Percentiles rank a stretch among this genome's conserved stretches.
phyloP scores from a whole-genome alignment of 2,888 invertebrate genomes.

The Biston betularia region DNA sequence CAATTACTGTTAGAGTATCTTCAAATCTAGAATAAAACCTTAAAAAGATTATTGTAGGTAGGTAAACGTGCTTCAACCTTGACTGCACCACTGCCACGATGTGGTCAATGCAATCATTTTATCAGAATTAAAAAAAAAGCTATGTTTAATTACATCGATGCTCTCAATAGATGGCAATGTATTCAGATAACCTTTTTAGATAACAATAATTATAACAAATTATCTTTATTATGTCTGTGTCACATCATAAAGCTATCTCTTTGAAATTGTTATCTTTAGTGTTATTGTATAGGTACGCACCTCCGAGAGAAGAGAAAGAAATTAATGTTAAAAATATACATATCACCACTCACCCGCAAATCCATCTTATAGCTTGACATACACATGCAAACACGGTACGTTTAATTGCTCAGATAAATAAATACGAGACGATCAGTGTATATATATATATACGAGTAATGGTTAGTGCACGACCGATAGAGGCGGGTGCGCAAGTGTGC shows the following conservation, averaged over 20 bases:
- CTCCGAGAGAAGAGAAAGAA: conserved; percentile 13
- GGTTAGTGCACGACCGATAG: conserved; percentile 39
- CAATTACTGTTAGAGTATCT: too few relatives aligned
- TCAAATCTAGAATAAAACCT: too few relatives aligned
- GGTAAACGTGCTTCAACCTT: too few relatives aligned
- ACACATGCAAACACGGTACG: conserved; percentile 57
- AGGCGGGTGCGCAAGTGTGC: conserved; percentile 52
- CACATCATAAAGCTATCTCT: conserved; percentile 10
- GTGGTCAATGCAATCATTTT: too few relatives aligned
- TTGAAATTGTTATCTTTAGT: background rate
- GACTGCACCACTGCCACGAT: too few relatives aligned
- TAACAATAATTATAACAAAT: background rate
- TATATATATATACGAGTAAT: conserved; percentile 27
- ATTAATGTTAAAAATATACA: conserved; percentile 26
- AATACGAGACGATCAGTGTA: conserved; percentile 41
- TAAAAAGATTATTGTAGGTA: background rate
- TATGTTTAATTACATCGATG: background rate
- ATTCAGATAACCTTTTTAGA: conserved; percentile 22
- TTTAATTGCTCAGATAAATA: conserved; percentile 40
- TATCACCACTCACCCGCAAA: conserved; percentile 65
- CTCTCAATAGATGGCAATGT: conserved; percentile 1
- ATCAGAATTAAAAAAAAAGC: too few relatives aligned
- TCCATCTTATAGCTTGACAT: conserved; percentile 70
- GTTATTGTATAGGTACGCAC: background rate
- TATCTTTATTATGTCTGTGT: conserved; percentile 13